Evolutionary conservation across 92 coral and sea anemone genomes (phyloP).

Genomic region (Actinostola sp.): DNA sequence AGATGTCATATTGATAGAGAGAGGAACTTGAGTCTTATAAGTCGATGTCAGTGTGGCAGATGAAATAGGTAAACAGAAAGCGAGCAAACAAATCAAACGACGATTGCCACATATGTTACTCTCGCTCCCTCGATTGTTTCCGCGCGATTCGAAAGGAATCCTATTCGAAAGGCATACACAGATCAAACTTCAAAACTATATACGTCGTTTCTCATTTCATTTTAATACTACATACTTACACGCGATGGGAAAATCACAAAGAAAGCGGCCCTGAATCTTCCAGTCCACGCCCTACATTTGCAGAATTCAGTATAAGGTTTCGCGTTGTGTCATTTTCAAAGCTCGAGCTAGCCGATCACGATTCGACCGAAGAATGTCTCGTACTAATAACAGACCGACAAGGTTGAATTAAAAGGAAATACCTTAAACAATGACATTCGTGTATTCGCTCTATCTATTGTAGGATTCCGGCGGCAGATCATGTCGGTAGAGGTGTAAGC

Average conservation of each 20-base stretch:
- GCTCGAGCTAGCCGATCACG: neutral
- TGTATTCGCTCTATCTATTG: constrained; percentile 34
- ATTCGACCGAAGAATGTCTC: neutral
- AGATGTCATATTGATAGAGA: constrained; percentile 30
- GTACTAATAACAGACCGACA: constrained; percentile 15
- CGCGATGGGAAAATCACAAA: constrained; percentile 1
- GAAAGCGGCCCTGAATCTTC: neutral
- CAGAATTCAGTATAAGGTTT: constrained; percentile 4
- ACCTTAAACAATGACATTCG: constrained; percentile 30
- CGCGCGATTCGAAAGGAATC: constrained; percentile 28
- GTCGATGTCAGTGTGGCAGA: constrained; percentile 27
- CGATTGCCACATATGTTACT: constrained; percentile 11
- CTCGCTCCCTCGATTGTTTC: constrained; percentile 23
- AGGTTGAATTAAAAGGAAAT: constrained; percentile 16
- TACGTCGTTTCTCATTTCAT: constrained; percentile 1
- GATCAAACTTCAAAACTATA: constrained; percentile 16
- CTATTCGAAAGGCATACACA: constrained; percentile 10
- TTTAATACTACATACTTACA: constrained; percentile 6
- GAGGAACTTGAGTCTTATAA: constrained; percentile 10
- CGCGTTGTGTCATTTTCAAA: neutral
- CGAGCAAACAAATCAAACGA: constrained; percentile 25
- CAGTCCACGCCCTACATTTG: constrained; percentile 31
- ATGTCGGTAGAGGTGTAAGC: constrained; percentile 32
- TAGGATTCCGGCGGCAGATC: constrained; percentile 27
- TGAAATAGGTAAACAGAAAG: constrained; percentile 25